Evolutionary conservation across 2,797 vertebrate genomes (phyloP).

Genomic region (Acanthurus lineatus): DNA sequence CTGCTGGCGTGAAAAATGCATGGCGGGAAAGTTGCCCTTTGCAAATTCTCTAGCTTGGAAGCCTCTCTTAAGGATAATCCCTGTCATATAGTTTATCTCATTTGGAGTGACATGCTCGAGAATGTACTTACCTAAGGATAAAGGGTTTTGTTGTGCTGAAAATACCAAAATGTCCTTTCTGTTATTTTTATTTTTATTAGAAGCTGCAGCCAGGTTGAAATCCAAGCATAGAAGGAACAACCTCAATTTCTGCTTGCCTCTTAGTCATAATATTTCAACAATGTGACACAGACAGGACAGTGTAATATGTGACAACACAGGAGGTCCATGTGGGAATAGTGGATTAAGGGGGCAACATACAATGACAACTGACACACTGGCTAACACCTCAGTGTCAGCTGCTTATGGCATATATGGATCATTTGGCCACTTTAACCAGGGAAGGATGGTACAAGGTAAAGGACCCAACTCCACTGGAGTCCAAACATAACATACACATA

Average conservation of each 20-base stretch:
- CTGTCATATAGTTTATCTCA: slow-evolving; percentile 61
- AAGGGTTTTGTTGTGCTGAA: slow-evolving; percentile 22
- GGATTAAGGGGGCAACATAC: background rate
- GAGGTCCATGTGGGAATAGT: background rate
- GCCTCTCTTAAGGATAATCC: slow-evolving; percentile 59
- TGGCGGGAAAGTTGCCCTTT: slow-evolving; percentile 60
- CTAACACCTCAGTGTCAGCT: background rate
- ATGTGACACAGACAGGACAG: background rate
- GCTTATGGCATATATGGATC: background rate
- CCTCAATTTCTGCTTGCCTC: background rate
- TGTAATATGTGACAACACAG: no score
- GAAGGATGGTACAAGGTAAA: background rate
- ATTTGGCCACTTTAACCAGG: background rate
- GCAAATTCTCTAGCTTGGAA: slow-evolving; percentile 58
- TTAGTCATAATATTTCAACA: background rate
- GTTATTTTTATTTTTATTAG: slow-evolving; percentile 11
- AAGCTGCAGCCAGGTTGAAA: background rate
- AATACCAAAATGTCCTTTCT: slow-evolving; percentile 14
- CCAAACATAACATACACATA: background rate
- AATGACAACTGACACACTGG: background rate
- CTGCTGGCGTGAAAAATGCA: slow-evolving; percentile 68
- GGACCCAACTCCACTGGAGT: background rate
- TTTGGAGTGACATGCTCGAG: slow-evolving; percentile 43
- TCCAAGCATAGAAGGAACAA: background rate
- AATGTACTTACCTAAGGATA: slow-evolving; percentile 32